phyloP scores from a whole-genome alignment of 2,888 invertebrate genomes.

The Steinernema carpocapsae region DNA sequence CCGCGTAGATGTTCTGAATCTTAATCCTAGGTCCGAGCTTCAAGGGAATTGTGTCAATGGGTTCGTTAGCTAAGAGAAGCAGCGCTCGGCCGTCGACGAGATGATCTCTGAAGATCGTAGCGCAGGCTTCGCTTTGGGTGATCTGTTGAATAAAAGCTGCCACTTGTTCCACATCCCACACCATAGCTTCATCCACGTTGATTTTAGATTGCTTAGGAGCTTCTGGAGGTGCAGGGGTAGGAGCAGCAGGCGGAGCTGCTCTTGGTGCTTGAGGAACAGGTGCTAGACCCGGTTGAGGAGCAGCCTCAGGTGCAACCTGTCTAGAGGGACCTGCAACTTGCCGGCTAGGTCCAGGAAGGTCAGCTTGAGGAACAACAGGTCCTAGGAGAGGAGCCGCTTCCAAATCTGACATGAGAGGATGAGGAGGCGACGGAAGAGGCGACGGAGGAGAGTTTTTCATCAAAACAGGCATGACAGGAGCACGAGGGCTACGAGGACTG shows the following conservation, averaged over 20 bases:
- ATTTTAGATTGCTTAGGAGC: not conserved
- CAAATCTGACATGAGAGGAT: not conserved
- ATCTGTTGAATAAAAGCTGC: not conserved
- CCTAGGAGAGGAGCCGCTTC: no score
- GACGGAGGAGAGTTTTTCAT: not conserved
- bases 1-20: not conserved
- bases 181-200: not conserved
- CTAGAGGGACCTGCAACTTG: no score
- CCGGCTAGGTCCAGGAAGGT: no score
- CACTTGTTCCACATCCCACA: not conserved
- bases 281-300: no score
- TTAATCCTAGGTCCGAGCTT: not conserved
- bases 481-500: not conserved
- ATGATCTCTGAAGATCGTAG: not conserved
- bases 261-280: not conserved
- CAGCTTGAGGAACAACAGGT: no score
- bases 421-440: not conserved
- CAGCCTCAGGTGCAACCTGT: no score
- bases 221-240: not conserved
- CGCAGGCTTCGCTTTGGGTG: not conserved
- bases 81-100: conserved; percentile 9
- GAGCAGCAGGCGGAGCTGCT: not conserved
- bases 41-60: not conserved
- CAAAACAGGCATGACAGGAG: not conserved
- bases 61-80: not conserved